A percentile compares a stretch with the other conserved stretches of the same genome.
phyloP scores from a whole-genome alignment of 2,797 vertebrate species.

The Jordanella pulchra region DNA sequence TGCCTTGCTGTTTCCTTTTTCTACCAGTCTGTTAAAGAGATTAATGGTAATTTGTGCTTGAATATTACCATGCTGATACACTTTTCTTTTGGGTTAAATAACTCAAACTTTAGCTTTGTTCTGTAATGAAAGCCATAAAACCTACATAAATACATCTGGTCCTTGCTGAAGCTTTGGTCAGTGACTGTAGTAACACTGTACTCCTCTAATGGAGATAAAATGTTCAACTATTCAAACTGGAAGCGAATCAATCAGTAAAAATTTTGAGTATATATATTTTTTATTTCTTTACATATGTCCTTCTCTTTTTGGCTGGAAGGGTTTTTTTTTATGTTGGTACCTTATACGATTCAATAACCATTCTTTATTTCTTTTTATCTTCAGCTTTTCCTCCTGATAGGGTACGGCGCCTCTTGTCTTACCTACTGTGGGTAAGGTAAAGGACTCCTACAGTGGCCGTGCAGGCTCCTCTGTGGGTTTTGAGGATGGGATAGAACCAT shows the following conservation, averaged over 20 bases:
- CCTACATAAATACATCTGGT: no score
- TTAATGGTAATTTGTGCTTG: background rate
- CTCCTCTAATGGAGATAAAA: no score
- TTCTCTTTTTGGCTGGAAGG: no score
- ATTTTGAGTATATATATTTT: no score
- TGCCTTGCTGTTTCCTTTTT: background rate
- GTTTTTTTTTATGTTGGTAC: background rate
- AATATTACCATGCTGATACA: background rate
- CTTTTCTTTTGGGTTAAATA: no score
- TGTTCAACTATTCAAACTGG: no score
- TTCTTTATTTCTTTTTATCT: constrained; percentile 41
- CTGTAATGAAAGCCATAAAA: no score
- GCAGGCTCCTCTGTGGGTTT: constrained; percentile 52
- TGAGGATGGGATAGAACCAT: constrained; percentile 76
- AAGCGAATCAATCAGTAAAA: no score
- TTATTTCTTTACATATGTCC: no score
- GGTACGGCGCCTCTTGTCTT: constrained; percentile 24
- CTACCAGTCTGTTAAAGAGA: background rate
- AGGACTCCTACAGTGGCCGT: constrained; percentile 21
- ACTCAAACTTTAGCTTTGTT: no score
- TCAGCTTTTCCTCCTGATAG: constrained; percentile 60
- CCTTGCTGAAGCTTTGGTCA: no score
- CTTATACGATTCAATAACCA: constrained; percentile 44
- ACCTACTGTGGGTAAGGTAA: background rate
- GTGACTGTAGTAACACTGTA: no score